Conservation (phyloP, 2,113 vertebrate species). For the Seriola rivoliana region DNA sequence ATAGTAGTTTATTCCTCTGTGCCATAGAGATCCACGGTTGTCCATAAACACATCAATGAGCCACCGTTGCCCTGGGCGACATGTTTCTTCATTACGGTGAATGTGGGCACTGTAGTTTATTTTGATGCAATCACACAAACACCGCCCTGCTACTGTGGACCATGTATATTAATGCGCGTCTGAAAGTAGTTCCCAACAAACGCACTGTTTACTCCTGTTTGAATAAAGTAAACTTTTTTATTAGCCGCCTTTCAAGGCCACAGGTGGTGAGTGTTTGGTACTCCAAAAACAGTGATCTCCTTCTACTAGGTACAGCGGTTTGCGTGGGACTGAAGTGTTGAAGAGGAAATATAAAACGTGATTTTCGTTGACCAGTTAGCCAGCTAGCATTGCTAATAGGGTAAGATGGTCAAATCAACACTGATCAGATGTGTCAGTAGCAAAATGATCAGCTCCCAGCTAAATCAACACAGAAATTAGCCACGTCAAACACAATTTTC, state of each 20-base stretch:
- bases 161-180: neutral
- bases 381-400: constrained; percentile 19
- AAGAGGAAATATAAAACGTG: neutral
- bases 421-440: constrained; percentile 55
- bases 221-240: too few relatives aligned
- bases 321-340: neutral
- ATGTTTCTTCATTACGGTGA: too few relatives aligned
- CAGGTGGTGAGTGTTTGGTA: too few relatives aligned
- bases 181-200: neutral
- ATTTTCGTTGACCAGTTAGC: neutral
- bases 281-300: too few relatives aligned
- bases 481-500: constrained; percentile 55
- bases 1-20: neutral
- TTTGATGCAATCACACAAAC: too few relatives aligned
- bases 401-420: constrained; percentile 27
- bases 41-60: neutral
- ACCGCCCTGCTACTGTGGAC: too few relatives aligned
- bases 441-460: constrained; percentile 41
- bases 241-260: too few relatives aligned
- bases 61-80: too few relatives aligned
- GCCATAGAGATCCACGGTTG: neutral
- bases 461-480: constrained; percentile 53
- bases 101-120: too few relatives aligned
- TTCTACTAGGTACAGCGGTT: neutral
- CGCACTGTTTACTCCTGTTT: neutral